Base-by-base conservation (phyloP, 2,797 vertebrate genomes). In the Rhinichthys osculus region DNA sequence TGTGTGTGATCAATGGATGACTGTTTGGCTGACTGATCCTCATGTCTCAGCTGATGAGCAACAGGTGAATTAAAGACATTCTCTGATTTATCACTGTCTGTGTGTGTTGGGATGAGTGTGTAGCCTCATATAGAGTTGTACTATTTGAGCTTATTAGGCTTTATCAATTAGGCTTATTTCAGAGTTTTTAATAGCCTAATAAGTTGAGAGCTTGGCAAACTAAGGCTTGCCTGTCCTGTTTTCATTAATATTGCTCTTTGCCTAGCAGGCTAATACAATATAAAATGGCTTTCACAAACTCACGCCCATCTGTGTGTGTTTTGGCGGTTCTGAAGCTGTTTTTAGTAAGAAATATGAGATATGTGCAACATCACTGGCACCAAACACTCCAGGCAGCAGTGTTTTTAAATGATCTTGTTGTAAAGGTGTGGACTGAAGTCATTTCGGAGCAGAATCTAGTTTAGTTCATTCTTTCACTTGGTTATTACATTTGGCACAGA, bases 401-500 rank as follows among this genome's bases (percentile, higher is more conserved):
- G 23, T 33, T 66, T 30, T 80, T 47, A 33, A 80, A 80, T 62
- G 30, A 78, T 19, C 6, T 67, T 35, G 44, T n/a, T n/a, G 17
- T 54, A 57, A 13, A 54, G 23, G 47, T 57, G 8, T 19, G 35
- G 33, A 21, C 7, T 71, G 3, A 27, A 81, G 66, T 57, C 21
- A 30, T 82, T 57, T 82, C 10, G 13, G 67, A 59, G 35, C 23
- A 21, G 54, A 14, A 54, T 81, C 66, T 71, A 82, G 47, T 71
- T 71, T 54, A 57, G 80, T 14, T 70, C 27, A 81, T 81, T 52
- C 1, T 70, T 57, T 81, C 21, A 54, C 66, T 70, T 69, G 33
- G 47, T 70, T 40, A 57, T 70, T 70, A 19, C 23, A 1, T 81
- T 69, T 7, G 10, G 17, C 27, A 47, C 3, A 3, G 13, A 1